Percentiles rank a stretch among this genome's conserved stretches.
phyloP scores from a whole-genome alignment of 1,140 invertebrate genomes.

The Hestina assimilis region DNA sequence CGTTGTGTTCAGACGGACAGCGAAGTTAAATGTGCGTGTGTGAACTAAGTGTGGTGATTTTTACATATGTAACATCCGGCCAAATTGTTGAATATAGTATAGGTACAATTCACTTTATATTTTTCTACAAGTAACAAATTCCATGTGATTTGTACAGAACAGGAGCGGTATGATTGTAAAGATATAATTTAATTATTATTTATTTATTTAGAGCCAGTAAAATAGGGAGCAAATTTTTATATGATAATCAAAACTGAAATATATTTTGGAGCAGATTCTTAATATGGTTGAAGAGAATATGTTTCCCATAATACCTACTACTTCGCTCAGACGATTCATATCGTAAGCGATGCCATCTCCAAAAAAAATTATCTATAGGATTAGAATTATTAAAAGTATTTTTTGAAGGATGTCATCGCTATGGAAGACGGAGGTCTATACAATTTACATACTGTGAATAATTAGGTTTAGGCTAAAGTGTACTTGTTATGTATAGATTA shows the following conservation, averaged over 20 bases:
- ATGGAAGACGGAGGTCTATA: neutral
- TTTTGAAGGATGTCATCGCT: neutral
- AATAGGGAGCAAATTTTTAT: slow-evolving; percentile 43
- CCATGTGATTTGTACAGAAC: slow-evolving; percentile 39
- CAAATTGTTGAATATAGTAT: slow-evolving; percentile 29
- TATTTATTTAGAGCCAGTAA: slow-evolving; percentile 52
- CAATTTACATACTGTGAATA: slow-evolving; percentile 5
- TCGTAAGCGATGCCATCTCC: neutral
- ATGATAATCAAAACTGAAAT: slow-evolving; percentile 18
- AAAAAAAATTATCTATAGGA: neutral
- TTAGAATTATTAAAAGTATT: neutral
- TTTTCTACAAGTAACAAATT: slow-evolving; percentile 56
- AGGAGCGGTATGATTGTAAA: slow-evolving; percentile 38
- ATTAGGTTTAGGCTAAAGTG: slow-evolving; percentile 32
- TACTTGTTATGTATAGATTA: slow-evolving; percentile 61
- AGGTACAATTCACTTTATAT: slow-evolving; percentile 44
- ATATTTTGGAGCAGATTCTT: slow-evolving; percentile 21
- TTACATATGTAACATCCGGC: slow-evolving; percentile 23
- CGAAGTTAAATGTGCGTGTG: slow-evolving; percentile 54
- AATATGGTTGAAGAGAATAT: neutral
- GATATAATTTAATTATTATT: slow-evolving; percentile 58
- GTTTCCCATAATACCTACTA: slow-evolving; percentile 4
- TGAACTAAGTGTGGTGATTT: slow-evolving; percentile 27
- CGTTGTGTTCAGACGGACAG: slow-evolving; percentile 40
- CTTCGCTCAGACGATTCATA: neutral